Evolutionary conservation across 64 coral and sea anemone genomes (phyloP), one percentile per base, ranked within the genome.

Genomic region (Montipora foliosa): DNA sequence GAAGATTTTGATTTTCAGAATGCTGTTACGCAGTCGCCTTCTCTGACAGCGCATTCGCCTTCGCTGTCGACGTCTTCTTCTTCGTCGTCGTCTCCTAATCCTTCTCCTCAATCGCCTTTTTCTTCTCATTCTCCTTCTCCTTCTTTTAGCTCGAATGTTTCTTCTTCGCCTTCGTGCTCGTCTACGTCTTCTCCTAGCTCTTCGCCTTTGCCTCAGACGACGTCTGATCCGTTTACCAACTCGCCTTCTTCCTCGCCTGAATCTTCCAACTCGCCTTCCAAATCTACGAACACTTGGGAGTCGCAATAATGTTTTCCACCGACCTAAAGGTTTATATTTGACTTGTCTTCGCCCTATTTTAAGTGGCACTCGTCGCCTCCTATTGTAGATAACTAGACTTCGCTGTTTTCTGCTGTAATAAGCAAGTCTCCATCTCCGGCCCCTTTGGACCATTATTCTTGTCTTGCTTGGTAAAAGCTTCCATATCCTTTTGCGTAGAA

Each of bases 21-120:
- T 64, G 17, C 82, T 86, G 45, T 50, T 46, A 86, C 82, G 64
- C 45, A 49, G 66, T 71, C 82, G 82, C 45, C 82, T 17, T 86
- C 46, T 60, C 49, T 12, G 46, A 49, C 82, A 44, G 82, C 82
- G 82, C 10, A 16, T 71, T 86, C 82, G 45, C 68, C 82, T 86
- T 50, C 82, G 17, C 8, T 3, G 7, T 9, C 66, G 68, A 8
- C 82, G 82, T 71, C 82, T 86, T 49, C 82, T 86, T 47, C 82
- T 86, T 49, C 82, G 6, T 72, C n/a, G 67, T 51, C 47, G 14
- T 49, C 82, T 86, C 47, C 82, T 86, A 1, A 7, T 67, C 46
- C 82, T 86, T 86, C 82, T 29, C 47, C 82, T 67, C 68, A 60
- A 5, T 20, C 82, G 82, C 66, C 82, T 70, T 19, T 9, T 86